phyloP scores from a whole-genome alignment of 2,888 invertebrate species.

The Eupithecia insigniata region DNA sequence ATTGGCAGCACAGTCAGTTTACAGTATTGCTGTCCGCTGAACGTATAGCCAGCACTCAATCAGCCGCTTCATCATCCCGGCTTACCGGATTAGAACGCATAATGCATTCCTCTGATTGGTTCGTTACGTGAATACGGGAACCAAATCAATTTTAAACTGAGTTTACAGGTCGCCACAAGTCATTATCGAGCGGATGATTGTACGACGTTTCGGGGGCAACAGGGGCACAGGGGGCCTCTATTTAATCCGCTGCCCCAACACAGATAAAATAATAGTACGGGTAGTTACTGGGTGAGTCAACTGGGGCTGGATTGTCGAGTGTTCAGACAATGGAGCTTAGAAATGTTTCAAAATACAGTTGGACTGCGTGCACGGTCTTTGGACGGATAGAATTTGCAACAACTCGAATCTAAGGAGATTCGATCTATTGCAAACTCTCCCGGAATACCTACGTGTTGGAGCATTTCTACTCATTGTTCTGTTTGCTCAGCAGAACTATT shows the following conservation, averaged over 20 bases:
- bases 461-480: background rate
- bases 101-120: conserved; percentile 12
- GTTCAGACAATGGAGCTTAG: background rate
- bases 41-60: background rate
- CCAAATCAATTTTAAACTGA: conserved; percentile 1
- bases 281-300: background rate
- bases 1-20: background rate
- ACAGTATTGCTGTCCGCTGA: background rate
- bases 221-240: background rate
- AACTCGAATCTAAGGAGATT: background rate
- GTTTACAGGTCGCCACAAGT: conserved; percentile 14
- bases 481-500: background rate
- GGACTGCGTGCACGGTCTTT: background rate
- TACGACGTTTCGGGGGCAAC: conserved; percentile 16
- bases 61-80: background rate
- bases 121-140: background rate
- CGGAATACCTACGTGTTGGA: background rate
- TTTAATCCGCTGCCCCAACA: conserved; percentile 20
- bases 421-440: background rate
- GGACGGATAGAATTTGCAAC: background rate
- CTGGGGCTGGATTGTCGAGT: background rate
- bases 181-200: conserved; percentile 21
- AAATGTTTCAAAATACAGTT: background rate
- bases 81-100: conserved; percentile 1
- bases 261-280: conserved; percentile 11